phyloP scores from a whole-genome alignment of 2,888 invertebrate genomes.

The Papilio demoleus region DNA sequence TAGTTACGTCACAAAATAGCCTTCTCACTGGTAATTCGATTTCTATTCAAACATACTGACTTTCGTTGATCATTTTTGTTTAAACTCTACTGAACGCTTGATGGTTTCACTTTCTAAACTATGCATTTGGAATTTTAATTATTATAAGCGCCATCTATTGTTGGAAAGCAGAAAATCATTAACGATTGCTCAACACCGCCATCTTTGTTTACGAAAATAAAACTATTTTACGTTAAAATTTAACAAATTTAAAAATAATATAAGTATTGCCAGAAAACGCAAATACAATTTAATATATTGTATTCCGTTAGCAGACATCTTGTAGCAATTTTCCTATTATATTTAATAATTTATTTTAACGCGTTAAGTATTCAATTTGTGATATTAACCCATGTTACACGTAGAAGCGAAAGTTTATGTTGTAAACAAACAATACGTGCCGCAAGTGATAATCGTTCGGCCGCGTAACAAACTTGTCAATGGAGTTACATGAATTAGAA shows the following conservation, averaged over 20 bases:
- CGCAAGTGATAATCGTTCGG: conserved; percentile 52
- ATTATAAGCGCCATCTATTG: conserved; percentile 40
- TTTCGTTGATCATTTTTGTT: conserved; percentile 46
- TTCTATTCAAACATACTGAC: conserved; percentile 34
- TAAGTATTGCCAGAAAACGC: no score
- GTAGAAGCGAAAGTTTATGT: conserved; percentile 44
- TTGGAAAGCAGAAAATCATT: conserved; percentile 1
- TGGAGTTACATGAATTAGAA: conserved; percentile 32
- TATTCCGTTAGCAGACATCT: no score
- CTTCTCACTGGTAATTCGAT: conserved; percentile 10
- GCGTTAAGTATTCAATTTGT: background rate
- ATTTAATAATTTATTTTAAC: no score
- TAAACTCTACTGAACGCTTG: conserved; percentile 55
- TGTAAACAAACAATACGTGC: conserved; percentile 43
- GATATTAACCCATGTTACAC: conserved; percentile 30
- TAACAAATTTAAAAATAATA: no score
- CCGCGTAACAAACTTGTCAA: conserved; percentile 28
- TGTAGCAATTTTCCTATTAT: no score
- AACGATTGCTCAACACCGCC: background rate
- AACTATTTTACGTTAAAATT: background rate
- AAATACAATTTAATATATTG: no score
- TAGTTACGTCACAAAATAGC: conserved; percentile 33
- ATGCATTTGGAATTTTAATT: conserved; percentile 27
- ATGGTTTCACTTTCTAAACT: conserved; percentile 25
- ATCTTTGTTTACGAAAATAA: background rate